Evolutionary conservation across 2,113 vertebrate genomes (phyloP), one percentile per base, ranked within the genome.

Genomic region (Herpailurus yagouaroundi): DNA sequence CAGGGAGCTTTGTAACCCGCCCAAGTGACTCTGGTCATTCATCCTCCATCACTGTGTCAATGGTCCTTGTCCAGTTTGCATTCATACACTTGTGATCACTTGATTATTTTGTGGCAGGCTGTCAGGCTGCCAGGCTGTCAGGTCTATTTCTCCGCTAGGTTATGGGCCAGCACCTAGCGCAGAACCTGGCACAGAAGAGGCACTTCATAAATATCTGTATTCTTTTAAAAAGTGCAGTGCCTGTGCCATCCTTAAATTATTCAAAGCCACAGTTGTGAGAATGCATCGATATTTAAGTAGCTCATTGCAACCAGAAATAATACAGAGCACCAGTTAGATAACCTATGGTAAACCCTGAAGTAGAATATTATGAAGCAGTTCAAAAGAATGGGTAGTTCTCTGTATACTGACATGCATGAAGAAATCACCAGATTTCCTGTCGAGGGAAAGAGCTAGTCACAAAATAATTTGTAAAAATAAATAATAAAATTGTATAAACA

Each of bases 221-320:
- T 2, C 29, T 36, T 29, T 87, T 89, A 57, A 64, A 41, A 76
- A 31, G 48, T 13, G 15, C 91, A n/a, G 52, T 52, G 60, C 25
- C 71, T 16, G 1, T 1, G 10, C 38, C 19, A 4, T 63, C 64
- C 41, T 60, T 57, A 86, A 80, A 55, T 29, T 9, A 55, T 29
- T 29, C 52, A 10, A n/a, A 50, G 21, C 15, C 33, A 48, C 0
- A 66, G 71, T 29, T 29, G 19, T 4, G 0, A 4, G 1, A 41
- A 71, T 13, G 6, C 15, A 38, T 0, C 25, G 16, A 3, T 73
- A 25, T 38, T n/a, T 25, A 87, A 79, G 68, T 69, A 66, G 38
- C 13, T 38, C 45, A 18, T 25, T 21, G 63, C 27, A 31, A 13
- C 79, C 89, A 79, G 89, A 92, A 88, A 69, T 14, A 11, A 52